Percentiles rank a stretch among this genome's conserved stretches.
Evolutionary conservation across 2,888 invertebrate genomes (phyloP).

Genomic region (Erebia epiphron): DNA sequence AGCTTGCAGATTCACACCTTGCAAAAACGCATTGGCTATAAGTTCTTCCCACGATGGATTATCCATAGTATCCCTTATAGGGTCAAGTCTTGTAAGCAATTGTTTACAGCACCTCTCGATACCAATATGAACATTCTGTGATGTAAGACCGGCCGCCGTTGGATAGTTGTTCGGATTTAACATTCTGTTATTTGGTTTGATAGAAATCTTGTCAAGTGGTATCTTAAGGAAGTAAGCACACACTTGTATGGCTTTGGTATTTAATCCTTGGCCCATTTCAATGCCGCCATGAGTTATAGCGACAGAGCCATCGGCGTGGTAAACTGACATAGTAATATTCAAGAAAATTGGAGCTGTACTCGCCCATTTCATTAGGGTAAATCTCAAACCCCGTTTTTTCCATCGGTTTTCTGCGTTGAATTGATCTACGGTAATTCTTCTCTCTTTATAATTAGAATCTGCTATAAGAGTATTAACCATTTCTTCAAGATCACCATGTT

Average conservation of each 20-base stretch:
- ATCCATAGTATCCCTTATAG: slow-evolving; percentile 65
- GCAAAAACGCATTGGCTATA: slow-evolving; percentile 68
- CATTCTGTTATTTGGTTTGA: slow-evolving; percentile 82
- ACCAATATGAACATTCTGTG: slow-evolving; percentile 84
- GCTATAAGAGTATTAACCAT: slow-evolving; percentile 71
- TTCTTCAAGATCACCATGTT: slow-evolving; percentile 67
- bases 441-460: slow-evolving; percentile 70
- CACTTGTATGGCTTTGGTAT: slow-evolving; percentile 89
- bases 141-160: slow-evolving; percentile 84
- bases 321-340: slow-evolving; percentile 85
- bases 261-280: slow-evolving; percentile 90
- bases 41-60: slow-evolving; percentile 80
- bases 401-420: slow-evolving; percentile 88
- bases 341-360: slow-evolving; percentile 73
- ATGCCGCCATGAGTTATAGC: slow-evolving; percentile 86
- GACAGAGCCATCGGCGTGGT: slow-evolving; percentile 87
- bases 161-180: slow-evolving; percentile 79
- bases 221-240: slow-evolving; percentile 87
- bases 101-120: slow-evolving; percentile 75
- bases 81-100: slow-evolving; percentile 67
- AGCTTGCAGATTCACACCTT: slow-evolving; percentile 62
- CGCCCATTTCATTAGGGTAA: slow-evolving; percentile 87
- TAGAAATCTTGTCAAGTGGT: slow-evolving; percentile 81
- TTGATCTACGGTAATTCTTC: slow-evolving; percentile 68
- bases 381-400: slow-evolving; percentile 89